Evolutionary conservation across 2,113 vertebrate genomes (phyloP), one percentile per base, ranked within the genome.

Genomic region (Stomatorhinus ivindoensis): DNA sequence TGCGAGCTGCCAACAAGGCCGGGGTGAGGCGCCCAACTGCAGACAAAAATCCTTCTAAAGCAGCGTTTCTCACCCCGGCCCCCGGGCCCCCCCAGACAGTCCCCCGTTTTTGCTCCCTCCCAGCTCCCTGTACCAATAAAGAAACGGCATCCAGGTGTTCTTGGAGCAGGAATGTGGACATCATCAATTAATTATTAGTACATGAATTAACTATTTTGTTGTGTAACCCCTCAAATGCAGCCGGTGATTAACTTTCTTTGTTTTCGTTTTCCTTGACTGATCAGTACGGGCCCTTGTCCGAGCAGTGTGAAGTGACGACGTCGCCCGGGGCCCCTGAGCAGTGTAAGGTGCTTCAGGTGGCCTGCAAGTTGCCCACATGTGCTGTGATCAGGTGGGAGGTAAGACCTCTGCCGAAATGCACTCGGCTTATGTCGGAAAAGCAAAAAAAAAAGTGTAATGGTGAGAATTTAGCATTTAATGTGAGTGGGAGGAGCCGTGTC

Each of bases 361-460:
- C 90, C 0, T 99, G 97, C 95, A 98, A 95, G 92, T 98, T 97
- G 89, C 96, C 98, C 89, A 97, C 97, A 0, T 99, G 97, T 94
- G 97, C 97, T 88, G 96, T 98, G 87, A 95, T 99, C 91, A 97
- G 94, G 0, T 99, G 98, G 98, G 98, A 99, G 96, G 98, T 99
- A 95, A 96, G 95, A 11, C 46, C 17, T n/a, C n/a, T 3, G 31
- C 8, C 19, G 44, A n/a, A 84, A 47, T 10, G 82, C 39, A 4
- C 21, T 24, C 0, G 8, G 5, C 1, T 39, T 39, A 76, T 19
- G 35, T 17, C 5, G 3, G 27, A 13, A 19, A 27, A 69, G 61
- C 13, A 3, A 39, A 35, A 73, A 73, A 31, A 35, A 35, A 46
- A 46, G 0, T 44, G 31, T 17, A 6, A 35, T 15, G 69, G 4